Conservation (phyloP, 2,888 invertebrate species). For the Drosophila anomalata region DNA sequence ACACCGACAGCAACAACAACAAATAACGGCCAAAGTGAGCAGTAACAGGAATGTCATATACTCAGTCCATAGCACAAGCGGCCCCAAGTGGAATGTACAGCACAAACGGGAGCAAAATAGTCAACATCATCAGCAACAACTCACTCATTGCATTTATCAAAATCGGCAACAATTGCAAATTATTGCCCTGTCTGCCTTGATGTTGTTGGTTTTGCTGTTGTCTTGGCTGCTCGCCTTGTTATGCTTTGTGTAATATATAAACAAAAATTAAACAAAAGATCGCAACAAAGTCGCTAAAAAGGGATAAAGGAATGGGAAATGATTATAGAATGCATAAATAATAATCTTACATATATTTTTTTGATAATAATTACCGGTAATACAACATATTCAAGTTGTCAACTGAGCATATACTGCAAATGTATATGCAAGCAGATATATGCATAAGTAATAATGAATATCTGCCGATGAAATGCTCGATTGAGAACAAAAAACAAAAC, state of each 20-base stretch:
- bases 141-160: constrained; percentile 66
- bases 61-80: constrained; percentile 64
- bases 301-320: constrained; percentile 45
- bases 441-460: constrained; percentile 28
- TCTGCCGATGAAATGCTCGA: constrained; percentile 43
- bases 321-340: constrained; percentile 50
- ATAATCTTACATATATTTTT: constrained; percentile 60
- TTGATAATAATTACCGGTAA: constrained; percentile 67
- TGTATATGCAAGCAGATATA: constrained; percentile 33
- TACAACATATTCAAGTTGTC: constrained; percentile 51
- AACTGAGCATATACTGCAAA: constrained; percentile 37
- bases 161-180: constrained; percentile 52
- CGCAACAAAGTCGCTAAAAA: constrained; percentile 32
- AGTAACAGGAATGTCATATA: constrained; percentile 43
- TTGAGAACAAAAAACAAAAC: constrained; percentile 25
- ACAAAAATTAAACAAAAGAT: constrained; percentile 39
- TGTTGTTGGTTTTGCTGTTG: constrained; percentile 42
- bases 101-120: constrained; percentile 47
- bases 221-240: constrained; percentile 48
- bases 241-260: constrained; percentile 58
- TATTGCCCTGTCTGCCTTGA: constrained; percentile 50
- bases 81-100: constrained; percentile 47
- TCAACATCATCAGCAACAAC: constrained; percentile 27
- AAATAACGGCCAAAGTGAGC: constrained; percentile 22
- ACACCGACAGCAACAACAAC: constrained; percentile 44